Evolutionary conservation across 2,113 vertebrate genomes (phyloP), one percentile per base, ranked within the genome.

Genomic region (Alectura lathami): DNA sequence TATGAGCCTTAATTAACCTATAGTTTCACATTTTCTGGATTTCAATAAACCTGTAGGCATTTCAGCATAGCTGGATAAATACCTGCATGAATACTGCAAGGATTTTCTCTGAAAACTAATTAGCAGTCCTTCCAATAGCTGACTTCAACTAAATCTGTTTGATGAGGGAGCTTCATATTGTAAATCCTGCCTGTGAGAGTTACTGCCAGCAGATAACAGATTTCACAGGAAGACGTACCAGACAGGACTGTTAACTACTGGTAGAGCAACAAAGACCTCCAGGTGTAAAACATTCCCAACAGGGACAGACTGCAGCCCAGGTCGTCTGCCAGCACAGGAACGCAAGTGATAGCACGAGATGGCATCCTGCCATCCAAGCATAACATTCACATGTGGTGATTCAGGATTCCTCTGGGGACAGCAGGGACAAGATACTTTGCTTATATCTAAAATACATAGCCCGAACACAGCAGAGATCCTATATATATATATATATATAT

Each of bases 1-100:
- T 89, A 94, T 54, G 97, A 97, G 91, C 92, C 81, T 94, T 97
- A 97, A 98, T 97, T 97, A 96, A 85, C 94, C 92, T 88, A 94
- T 64, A 86, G 91, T 92, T 97, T 96, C 94, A 94, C 95, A 96
- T 90, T 95, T 94, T 97, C 96, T 96, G 93, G 91, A 91, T 97
- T 97, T 96, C 91, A 92, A 95, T 95, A 97, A 96, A 96, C 94
- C 85, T 96, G 92, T 92, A 96, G 96, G 93, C 93, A 96, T 93
- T 95, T 86, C 67, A 94, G 92, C 93, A 93, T 95, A 93, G 80
- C 68, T 94, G 54, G 62, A 95, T 97, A 97, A 97, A 97, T 97
- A 98, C 95, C 96, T 97, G 92, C 90, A 96, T 87, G 94, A 96
- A 90, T 93, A 96, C 87, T 91, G 89, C 66, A 91, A 97, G 85